Conservation (phyloP, 2,113 vertebrate genomes). For the Tyto alba region DNA sequence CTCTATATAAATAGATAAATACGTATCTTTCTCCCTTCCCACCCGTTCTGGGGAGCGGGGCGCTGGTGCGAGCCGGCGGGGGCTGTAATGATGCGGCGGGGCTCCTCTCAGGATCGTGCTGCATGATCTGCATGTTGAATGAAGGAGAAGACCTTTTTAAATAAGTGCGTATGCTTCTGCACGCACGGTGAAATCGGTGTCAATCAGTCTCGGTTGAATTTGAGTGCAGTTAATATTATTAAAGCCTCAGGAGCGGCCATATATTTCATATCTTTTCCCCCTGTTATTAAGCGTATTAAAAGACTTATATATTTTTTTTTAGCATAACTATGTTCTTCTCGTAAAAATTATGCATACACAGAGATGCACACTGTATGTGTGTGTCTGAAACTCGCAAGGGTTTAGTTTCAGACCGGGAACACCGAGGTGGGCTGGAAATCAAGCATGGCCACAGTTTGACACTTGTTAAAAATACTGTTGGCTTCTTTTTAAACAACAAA, state of each 20-base stretch:
- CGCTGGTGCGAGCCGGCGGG: conserved; percentile 33
- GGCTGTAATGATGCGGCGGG: conserved; percentile 63
- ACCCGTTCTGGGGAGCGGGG: conserved; percentile 20
- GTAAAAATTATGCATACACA: neutral
- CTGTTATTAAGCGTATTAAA: conserved; percentile 7
- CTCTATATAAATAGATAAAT: neutral
- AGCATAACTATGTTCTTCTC: neutral
- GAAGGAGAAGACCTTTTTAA: conserved; percentile 64
- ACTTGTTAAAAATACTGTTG: conserved; percentile 56
- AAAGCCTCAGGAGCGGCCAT: conserved; percentile 20
- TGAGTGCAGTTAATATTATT: conserved; percentile 48
- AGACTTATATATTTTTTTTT: neutral
- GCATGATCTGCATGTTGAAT: conserved; percentile 75
- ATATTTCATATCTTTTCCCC: neutral
- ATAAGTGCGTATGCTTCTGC: neutral
- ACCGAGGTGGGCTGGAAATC: conserved; percentile 57
- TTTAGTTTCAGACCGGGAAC: conserved; percentile 44
- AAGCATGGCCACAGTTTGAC: conserved; percentile 49
- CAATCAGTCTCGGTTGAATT: conserved; percentile 19
- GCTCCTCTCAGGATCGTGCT: conserved; percentile 65
- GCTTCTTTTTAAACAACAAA: conserved; percentile 42
- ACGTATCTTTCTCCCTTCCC: neutral
- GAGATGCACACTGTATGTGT: neutral
- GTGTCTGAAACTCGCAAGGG: conserved; percentile 33
- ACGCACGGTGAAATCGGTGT: conserved; percentile 21